These are phyloP conservation scores for western clawed frog (Xenopus tropicalis) DNA, from an alignment of 2,113 vertebrate species.

Conservation along the genomic window UCB_Xtro_10.0 CM004446.2:112892501-112893000, in stretches of 20 bases:
- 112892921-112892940: too few species aligned
- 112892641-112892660: slow-evolving; percentile 22
- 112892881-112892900: too few species aligned
- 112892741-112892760: background rate
- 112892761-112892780: background rate
- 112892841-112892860: too few species aligned
- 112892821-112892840: too few species aligned
- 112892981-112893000: too few species aligned
- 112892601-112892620: slow-evolving; percentile 23
- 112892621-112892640: slow-evolving; percentile 6
- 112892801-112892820: too few species aligned
- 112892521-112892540: background rate
- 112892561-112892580: slow-evolving; percentile 28
- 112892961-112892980: too few species aligned
- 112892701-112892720: background rate
- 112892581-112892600: slow-evolving; percentile 12
- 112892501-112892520: slow-evolving; percentile 1
- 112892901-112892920: too few species aligned
- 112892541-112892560: slow-evolving; percentile 7
- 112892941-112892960: too few species aligned
- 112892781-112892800: background rate
- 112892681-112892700: background rate
- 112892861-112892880: too few species aligned
- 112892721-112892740: background rate
- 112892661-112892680: background rate